Conservation (phyloP, 1,140 invertebrate species). For the Linepithema humile region DNA sequence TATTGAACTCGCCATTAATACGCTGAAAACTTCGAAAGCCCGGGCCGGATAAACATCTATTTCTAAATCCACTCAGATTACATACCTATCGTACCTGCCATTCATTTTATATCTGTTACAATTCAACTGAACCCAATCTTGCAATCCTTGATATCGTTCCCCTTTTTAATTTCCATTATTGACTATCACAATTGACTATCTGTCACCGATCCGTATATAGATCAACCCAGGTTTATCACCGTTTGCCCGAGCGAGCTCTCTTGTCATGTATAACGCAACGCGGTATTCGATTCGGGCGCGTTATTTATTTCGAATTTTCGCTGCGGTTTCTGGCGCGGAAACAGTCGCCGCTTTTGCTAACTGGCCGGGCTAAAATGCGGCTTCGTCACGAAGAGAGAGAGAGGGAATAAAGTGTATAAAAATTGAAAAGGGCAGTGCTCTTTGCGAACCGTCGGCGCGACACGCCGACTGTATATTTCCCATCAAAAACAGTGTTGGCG, state of each 20-base stretch:
- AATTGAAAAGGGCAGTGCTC: conserved; percentile 3
- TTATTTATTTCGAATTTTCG: conserved; percentile 51
- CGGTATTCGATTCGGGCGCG: conserved; percentile 15
- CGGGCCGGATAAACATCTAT: too few relatives aligned
- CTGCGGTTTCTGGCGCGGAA: conserved; percentile 28
- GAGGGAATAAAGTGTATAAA: neutral
- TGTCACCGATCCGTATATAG: neutral
- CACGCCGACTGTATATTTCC: neutral
- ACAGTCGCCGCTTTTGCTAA: conserved; percentile 19
- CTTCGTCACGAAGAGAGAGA: neutral
- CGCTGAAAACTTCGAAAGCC: neutral
- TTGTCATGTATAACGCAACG: neutral
- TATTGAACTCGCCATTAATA: neutral
- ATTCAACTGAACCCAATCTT: neutral
- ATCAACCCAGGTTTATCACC: conserved; percentile 2
- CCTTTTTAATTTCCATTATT: conserved; percentile 45
- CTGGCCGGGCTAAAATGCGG: neutral
- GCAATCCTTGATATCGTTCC: conserved; percentile 10
- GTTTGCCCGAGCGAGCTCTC: neutral
- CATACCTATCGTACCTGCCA: neutral
- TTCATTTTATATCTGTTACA: neutral
- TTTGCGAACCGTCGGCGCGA: neutral
- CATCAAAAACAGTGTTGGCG: conserved; percentile 41
- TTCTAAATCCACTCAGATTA: neutral
- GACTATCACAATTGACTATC: conserved; percentile 19